Base-by-base conservation (phyloP, 2,113 vertebrate genomes). In the Haliaeetus leucogaster region DNA sequence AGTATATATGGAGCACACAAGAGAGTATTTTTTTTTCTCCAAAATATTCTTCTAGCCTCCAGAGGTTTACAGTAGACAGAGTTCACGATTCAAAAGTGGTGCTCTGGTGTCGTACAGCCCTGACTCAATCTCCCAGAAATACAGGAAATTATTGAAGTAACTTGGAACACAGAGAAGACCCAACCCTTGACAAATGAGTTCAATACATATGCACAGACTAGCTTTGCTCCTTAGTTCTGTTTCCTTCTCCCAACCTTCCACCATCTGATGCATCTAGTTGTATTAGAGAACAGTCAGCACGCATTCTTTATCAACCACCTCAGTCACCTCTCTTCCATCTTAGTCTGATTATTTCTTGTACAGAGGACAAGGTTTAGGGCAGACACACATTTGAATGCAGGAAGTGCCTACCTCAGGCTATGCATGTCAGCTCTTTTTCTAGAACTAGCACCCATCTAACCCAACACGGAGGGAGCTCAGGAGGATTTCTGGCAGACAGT, bases 11-110 rank as follows among this genome's bases (percentile, higher is more conserved):
- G 34, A 85, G 8, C 42, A 48, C 7, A 45, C 15, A 72, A 63
- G 9, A 50, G 8, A 50, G 18, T 16, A 1, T 8, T 48, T 79
- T 48, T 48, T 82, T 42, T 43, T 7, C 70, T 68, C 26, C 26
- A 71, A 42, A 83, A 66, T 23, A 86, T 43, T 52, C 23, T 80
- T 73, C 26, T 53, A 80, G 58, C n/a, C 63, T 63, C 30, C n/a
- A 59, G 22, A 70, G 21, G 20, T 56, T 59, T 30, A 68, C 0
- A 0, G 29, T 7, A 48, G 11, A 14, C 52, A 72, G 32, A 79
- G 29, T 26, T 72, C 43, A 23, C 0, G 0, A 63, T 23, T n/a
- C 43, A 82, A 34, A 94, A n/a, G 19, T 14, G 1, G 6, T 85
- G 26, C 36, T 61, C 70, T 17, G 16, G 50, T 53, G 26, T 42